phyloP scores from a whole-genome alignment of 2,797 vertebrate species.

The Sebastes cheni region DNA sequence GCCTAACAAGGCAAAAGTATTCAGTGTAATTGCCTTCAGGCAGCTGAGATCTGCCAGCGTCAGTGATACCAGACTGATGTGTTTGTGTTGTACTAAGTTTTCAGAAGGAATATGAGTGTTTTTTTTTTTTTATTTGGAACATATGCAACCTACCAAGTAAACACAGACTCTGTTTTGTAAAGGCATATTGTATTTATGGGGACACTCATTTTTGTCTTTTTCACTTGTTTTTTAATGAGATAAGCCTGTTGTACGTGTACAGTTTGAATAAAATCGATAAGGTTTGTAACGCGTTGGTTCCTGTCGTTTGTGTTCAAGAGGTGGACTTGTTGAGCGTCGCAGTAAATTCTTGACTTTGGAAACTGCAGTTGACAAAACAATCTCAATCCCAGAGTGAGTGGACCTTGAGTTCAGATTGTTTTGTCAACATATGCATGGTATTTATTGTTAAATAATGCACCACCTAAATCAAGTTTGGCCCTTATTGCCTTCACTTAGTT shows the following conservation, averaged over 20 bases:
- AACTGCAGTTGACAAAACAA: slow-evolving; percentile 10
- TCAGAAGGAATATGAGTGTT: slow-evolving; percentile 63
- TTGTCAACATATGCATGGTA: slow-evolving; percentile 1
- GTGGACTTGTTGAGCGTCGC: not conserved
- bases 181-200: slow-evolving; percentile 77
- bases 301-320: slow-evolving; percentile 42
- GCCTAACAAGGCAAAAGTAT: slow-evolving; percentile 44
- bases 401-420: slow-evolving; percentile 2
- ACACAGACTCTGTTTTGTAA: slow-evolving; percentile 55
- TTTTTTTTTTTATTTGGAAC: slow-evolving; percentile 32
- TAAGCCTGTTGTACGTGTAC: slow-evolving; percentile 82
- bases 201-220: slow-evolving; percentile 86
- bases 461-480: not conserved
- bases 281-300: slow-evolving; percentile 72
- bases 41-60: slow-evolving; percentile 30
- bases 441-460: slow-evolving; percentile 11
- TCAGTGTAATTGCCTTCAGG: slow-evolving; percentile 20
- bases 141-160: slow-evolving; percentile 70
- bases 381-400: not conserved
- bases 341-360: not conserved
- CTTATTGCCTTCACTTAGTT: not conserved
- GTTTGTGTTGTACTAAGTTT: slow-evolving; percentile 45
- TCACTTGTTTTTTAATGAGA: slow-evolving; percentile 74
- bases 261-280: slow-evolving; percentile 85
- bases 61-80: slow-evolving; percentile 38